These are phyloP conservation scores for Corbicula japonica DNA, from an alignment of 2,888 invertebrate genomes.

Conservation along the genomic window DNA sequence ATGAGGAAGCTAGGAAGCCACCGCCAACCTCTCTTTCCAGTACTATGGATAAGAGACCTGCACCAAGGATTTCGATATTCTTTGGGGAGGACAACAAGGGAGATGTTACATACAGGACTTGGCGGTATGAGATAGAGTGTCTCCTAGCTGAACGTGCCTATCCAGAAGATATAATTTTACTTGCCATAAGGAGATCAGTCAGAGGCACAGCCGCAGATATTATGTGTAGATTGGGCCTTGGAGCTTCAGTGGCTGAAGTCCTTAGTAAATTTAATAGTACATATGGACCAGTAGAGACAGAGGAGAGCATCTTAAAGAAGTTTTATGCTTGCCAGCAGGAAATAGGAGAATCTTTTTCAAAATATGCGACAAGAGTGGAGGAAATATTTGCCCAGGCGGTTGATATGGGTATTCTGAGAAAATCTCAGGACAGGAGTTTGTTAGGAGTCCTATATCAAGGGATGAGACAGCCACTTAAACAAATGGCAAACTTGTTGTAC, in stretches of 20 bases:
- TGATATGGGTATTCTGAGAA: not conserved
- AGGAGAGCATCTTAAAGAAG: constrained; percentile 4
- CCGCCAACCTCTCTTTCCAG: not conserved
- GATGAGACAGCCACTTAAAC: constrained; percentile 8
- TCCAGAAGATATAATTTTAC: constrained; percentile 10
- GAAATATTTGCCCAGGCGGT: constrained; percentile 9
- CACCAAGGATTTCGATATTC: constrained; percentile 24
- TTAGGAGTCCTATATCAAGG: not conserved
- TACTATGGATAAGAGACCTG: not conserved
- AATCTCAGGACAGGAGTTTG: not conserved
- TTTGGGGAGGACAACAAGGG: constrained; percentile 30
- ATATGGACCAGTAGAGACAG: constrained; percentile 23
- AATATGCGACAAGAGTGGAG: constrained; percentile 13
- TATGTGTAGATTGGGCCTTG: constrained; percentile 16
- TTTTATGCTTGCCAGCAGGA: constrained; percentile 24
- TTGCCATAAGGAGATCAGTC: constrained; percentile 21
- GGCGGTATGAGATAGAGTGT: constrained; percentile 21
- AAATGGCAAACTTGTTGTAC: too few relatives aligned
- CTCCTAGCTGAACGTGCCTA: constrained; percentile 5
- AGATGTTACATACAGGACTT: constrained; percentile 18
- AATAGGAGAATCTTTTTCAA: not conserved
- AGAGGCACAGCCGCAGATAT: constrained; percentile 34
- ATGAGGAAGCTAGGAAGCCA: too few relatives aligned
- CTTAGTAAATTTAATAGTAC: constrained; percentile 15
- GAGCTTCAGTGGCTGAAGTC: constrained; percentile 7